Conservation (phyloP, 2,888 invertebrate genomes). For the Tribolium freemani region DNA sequence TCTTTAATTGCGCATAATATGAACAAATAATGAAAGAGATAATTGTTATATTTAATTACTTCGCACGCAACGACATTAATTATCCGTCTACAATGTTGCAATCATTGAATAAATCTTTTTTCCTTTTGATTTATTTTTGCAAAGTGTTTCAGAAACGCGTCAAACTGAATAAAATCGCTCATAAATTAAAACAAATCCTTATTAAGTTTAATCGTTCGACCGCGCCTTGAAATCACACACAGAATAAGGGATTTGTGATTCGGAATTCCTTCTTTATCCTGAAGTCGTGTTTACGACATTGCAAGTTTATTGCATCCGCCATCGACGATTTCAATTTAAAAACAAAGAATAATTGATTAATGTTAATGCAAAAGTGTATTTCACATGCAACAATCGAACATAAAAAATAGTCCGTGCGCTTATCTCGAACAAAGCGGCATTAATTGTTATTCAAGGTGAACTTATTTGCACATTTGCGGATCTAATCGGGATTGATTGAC, state of each 20-base stretch:
- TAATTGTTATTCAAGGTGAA: slow-evolving; percentile 57
- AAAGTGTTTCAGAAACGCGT: not conserved
- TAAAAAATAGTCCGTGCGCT: slow-evolving; percentile 40
- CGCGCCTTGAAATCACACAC: slow-evolving; percentile 22
- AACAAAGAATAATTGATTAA: slow-evolving; percentile 38
- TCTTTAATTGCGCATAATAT: not conserved
- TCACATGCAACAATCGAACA: slow-evolving; percentile 31
- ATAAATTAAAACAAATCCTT: slow-evolving; percentile 25
- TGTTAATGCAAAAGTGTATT: slow-evolving; percentile 38
- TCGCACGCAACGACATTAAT: not conserved
- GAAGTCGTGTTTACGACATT: slow-evolving; percentile 25
- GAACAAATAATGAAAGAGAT: not conserved
- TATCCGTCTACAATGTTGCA: not conserved
- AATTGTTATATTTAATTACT: not conserved
- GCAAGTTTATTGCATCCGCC: slow-evolving; percentile 42
- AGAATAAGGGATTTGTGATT: slow-evolving; percentile 11
- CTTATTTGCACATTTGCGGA: slow-evolving; percentile 50
- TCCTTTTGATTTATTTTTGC: not conserved
- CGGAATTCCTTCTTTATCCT: slow-evolving; percentile 15
- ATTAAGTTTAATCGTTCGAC: slow-evolving; percentile 7
- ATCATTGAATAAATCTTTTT: not conserved
- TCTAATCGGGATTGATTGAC: slow-evolving; percentile 54
- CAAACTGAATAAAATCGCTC: slow-evolving; percentile 1
- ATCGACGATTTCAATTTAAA: slow-evolving; percentile 39
- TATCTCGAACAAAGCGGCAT: slow-evolving; percentile 35